Evolutionary conservation across 37 sponge, comb jelly and placozoan species (phyloP).

Genomic region (Mnemiopsis leidyi): DNA sequence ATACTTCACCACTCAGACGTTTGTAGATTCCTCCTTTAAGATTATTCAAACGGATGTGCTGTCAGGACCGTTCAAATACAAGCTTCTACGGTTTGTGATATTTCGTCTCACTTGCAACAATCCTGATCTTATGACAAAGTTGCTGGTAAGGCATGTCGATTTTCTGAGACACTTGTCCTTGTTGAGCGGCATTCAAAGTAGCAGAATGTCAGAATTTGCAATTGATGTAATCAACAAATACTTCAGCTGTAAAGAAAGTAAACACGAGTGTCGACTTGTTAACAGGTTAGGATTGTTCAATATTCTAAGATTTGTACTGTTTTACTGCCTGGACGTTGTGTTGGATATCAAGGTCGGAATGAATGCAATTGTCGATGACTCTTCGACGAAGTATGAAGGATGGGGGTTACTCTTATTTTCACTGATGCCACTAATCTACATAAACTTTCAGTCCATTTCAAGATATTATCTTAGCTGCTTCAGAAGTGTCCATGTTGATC

Average conservation of each 20-base stretch:
- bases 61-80: background rate
- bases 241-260: background rate
- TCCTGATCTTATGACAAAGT: background rate
- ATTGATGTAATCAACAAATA: background rate
- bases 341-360: background rate
- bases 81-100: background rate
- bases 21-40: background rate
- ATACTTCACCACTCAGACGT: background rate
- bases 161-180: background rate
- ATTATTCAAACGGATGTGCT: background rate
- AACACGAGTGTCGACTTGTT: background rate
- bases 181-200: background rate
- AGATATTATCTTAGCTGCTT: background rate
- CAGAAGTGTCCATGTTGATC: background rate
- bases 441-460: background rate
- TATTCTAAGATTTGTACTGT: background rate
- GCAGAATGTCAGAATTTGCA: background rate
- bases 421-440: background rate
- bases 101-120: background rate
- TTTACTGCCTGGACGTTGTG: background rate
- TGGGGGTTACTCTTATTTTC: background rate
- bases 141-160: conserved; percentile 13
- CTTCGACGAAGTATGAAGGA: background rate
- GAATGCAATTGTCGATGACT: background rate
- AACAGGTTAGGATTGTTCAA: background rate